A percentile compares a stretch with the other conserved stretches of the same genome.
These are phyloP conservation scores for Phataginus tricuspis DNA, from an alignment of 2,797 vertebrate species.

Conservation along the genomic window DNA sequence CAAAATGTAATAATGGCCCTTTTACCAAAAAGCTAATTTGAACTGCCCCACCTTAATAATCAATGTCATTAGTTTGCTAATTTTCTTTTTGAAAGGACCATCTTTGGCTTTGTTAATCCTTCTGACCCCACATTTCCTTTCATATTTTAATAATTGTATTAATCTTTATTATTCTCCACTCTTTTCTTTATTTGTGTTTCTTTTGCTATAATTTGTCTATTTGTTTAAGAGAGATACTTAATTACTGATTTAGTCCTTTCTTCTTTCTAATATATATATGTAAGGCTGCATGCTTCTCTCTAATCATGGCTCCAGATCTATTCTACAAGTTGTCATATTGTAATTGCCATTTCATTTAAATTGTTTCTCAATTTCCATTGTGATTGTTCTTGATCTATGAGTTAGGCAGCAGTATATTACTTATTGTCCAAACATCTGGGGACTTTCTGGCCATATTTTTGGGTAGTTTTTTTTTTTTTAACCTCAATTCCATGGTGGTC, in stretches of 20 bases:
- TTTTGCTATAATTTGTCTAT: neutral
- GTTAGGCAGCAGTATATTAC: neutral
- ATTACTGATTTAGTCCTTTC: neutral
- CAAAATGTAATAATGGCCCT: neutral
- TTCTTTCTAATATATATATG: neutral
- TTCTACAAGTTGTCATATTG: neutral
- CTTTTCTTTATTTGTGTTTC: neutral
- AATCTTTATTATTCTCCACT: neutral
- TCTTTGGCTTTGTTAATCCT: neutral
- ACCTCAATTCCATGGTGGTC: neutral
- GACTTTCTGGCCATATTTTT: neutral
- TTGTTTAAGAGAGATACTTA: neutral
- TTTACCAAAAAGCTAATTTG: neutral
- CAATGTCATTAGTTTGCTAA: neutral
- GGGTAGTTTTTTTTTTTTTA: neutral
- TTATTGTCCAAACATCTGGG: neutral
- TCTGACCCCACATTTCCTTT: neutral
- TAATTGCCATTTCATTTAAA: conserved; percentile 6
- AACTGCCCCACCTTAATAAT: neutral
- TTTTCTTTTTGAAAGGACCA: neutral
- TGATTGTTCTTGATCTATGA: neutral
- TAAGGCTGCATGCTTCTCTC: neutral
- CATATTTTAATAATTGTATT: neutral
- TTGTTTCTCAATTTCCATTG: neutral
- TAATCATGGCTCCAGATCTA: neutral